phyloP scores from a whole-genome alignment of 2,888 invertebrate genomes.

The Eupithecia centaureata region DNA sequence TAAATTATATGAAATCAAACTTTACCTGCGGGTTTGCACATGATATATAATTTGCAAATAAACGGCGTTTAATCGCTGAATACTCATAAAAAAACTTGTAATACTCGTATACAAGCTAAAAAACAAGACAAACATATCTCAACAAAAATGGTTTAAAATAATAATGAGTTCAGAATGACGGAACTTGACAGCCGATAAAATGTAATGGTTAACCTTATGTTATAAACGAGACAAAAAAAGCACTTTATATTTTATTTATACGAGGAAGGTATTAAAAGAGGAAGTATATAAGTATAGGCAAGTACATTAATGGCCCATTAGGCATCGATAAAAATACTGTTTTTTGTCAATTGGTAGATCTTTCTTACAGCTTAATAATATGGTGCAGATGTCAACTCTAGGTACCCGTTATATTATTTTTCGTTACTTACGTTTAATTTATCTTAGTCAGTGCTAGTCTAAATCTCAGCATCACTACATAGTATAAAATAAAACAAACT shows the following conservation, averaged over 20 bases:
- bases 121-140: neutral
- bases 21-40: slow-evolving; percentile 6
- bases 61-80: slow-evolving; percentile 7
- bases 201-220: slow-evolving; percentile 20
- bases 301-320: slow-evolving; percentile 15
- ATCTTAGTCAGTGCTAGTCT: neutral
- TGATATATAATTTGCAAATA: slow-evolving; percentile 12
- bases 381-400: neutral
- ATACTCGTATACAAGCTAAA: neutral
- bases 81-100: slow-evolving; percentile 8
- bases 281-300: slow-evolving; percentile 8
- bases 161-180: slow-evolving; percentile 13
- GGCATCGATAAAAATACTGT: neutral
- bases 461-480: too few species aligned
- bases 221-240: slow-evolving; percentile 27
- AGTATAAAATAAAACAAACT: too few species aligned
- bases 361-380: neutral
- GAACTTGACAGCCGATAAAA: slow-evolving; percentile 16
- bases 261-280: slow-evolving; percentile 35
- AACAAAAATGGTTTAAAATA: neutral
- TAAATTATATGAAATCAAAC: slow-evolving; percentile 13
- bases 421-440: neutral
- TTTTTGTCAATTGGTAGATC: neutral
- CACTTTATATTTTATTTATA: slow-evolving; percentile 26
- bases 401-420: neutral